phyloP scores from a whole-genome alignment of 2,797 vertebrate species.

The Phoeniculus purpureus region DNA sequence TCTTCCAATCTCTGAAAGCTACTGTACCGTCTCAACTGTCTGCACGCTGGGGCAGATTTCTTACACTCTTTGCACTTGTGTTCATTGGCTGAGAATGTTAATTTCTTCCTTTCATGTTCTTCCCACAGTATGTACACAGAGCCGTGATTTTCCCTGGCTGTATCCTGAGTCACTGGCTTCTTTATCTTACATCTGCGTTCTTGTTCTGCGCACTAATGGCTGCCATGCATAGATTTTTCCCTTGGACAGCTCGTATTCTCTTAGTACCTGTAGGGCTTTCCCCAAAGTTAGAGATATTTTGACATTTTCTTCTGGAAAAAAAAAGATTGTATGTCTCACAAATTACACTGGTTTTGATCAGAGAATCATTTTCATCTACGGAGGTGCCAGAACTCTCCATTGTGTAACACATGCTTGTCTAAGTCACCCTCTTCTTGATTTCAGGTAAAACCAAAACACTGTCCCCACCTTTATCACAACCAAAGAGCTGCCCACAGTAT shows the following conservation, averaged over 20 bases:
- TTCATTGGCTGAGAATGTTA: slow-evolving; percentile 54
- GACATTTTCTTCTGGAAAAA: slow-evolving; percentile 35
- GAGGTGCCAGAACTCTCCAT: slow-evolving; percentile 19
- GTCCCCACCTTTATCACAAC: background rate
- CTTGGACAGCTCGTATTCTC: slow-evolving; percentile 38
- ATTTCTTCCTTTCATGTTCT: slow-evolving; percentile 44
- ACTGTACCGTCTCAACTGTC: background rate
- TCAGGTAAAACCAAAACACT: background rate
- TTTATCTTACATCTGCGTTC: slow-evolving; percentile 15
- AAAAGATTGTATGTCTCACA: slow-evolving; percentile 33
- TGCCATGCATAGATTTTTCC: slow-evolving; percentile 37
- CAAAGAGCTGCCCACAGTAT: background rate
- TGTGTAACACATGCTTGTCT: background rate
- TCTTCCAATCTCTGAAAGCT: background rate
- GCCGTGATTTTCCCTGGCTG: slow-evolving; percentile 16
- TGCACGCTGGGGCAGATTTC: background rate
- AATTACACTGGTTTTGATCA: slow-evolving; percentile 41
- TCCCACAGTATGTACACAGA: background rate
- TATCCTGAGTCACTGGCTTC: slow-evolving; percentile 37
- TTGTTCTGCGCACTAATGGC: slow-evolving; percentile 15
- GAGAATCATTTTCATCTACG: background rate
- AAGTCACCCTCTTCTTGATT: background rate
- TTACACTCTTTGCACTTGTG: background rate
- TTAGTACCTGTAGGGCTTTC: background rate
- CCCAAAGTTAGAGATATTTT: background rate